These are phyloP conservation scores for Drosophila meridiana DNA, from an alignment of 2,888 invertebrate genomes.

Conservation along the genomic window DNA sequence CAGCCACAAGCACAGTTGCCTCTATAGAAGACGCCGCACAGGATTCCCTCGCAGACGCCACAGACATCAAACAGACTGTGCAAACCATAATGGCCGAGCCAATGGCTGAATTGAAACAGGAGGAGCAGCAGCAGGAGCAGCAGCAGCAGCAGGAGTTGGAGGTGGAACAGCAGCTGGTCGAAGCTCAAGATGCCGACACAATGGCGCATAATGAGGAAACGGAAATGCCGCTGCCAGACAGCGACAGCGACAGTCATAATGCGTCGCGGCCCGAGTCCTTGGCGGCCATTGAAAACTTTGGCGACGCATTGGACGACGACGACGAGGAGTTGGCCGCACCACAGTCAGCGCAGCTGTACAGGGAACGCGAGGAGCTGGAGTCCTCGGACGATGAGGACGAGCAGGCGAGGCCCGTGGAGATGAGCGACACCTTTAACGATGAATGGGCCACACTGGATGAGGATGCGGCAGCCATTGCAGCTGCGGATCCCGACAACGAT, in stretches of 20 bases:
- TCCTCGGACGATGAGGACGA: slow-evolving; percentile 79
- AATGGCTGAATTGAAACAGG: slow-evolving; percentile 41
- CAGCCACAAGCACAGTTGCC: slow-evolving; percentile 49
- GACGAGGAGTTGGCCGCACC: slow-evolving; percentile 31
- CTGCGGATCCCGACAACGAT: slow-evolving; percentile 70
- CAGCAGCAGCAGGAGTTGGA: slow-evolving; percentile 29
- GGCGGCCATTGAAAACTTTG: slow-evolving; percentile 59
- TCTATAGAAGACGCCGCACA: slow-evolving; percentile 32
- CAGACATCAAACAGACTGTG: slow-evolving; percentile 53
- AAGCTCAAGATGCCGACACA: slow-evolving; percentile 60
- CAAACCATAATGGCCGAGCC: slow-evolving; percentile 47
- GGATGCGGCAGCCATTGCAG: slow-evolving; percentile 40
- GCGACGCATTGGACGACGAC: slow-evolving; percentile 28
- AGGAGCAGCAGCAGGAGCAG: slow-evolving; percentile 32
- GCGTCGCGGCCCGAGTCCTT: slow-evolving; percentile 56
- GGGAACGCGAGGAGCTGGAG: slow-evolving; percentile 79
- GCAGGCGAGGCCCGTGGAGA: slow-evolving; percentile 45
- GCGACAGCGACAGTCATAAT: slow-evolving; percentile 74
- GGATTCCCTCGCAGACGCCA: slow-evolving; percentile 75
- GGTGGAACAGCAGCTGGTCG: slow-evolving; percentile 35
- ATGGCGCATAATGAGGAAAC: slow-evolving; percentile 78
- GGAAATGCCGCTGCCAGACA: slow-evolving; percentile 71
- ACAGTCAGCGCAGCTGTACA: slow-evolving; percentile 24
- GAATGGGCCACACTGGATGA: slow-evolving; percentile 79
- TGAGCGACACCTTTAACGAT: slow-evolving; percentile 78